A percentile compares a stretch with the other conserved stretches of the same genome.
phyloP scores from a whole-genome alignment of 2,113 vertebrate genomes.

The Triplophysa dalaica region DNA sequence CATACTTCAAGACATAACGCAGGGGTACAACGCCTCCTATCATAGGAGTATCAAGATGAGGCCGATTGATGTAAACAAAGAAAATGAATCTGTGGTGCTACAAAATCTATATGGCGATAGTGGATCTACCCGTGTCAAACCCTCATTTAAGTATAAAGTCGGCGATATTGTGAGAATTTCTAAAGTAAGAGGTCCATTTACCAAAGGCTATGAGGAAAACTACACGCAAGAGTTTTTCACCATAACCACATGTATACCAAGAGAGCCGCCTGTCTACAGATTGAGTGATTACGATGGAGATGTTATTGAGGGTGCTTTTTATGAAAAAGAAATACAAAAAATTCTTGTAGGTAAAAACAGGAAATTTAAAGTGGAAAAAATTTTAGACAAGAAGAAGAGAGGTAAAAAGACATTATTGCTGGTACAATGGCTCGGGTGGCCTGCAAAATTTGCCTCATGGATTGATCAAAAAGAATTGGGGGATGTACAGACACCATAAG shows the following conservation, averaged over 20 bases:
- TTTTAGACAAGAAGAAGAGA: neutral
- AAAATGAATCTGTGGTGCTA: neutral
- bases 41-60: neutral
- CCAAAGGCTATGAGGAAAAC: slow-evolving; percentile 25
- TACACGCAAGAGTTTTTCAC: slow-evolving; percentile 16
- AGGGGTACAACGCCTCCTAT: neutral
- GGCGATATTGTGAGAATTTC: neutral
- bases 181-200: neutral
- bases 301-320: neutral
- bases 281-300: too few species aligned
- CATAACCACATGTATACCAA: too few species aligned
- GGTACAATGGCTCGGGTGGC: too few species aligned
- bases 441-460: too few species aligned
- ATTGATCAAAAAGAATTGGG: too few species aligned
- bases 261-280: too few species aligned
- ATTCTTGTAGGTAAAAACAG: neutral
- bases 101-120: too few species aligned
- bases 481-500: too few species aligned
- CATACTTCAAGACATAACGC: neutral
- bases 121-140: too few species aligned
- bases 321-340: neutral
- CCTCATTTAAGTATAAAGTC: too few species aligned
- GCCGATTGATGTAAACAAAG: neutral
- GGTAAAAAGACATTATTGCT: too few species aligned
- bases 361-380: slow-evolving; percentile 5